Evolutionary conservation across 2,888 invertebrate genomes (phyloP).

Genomic region (Atethmia centrago): DNA sequence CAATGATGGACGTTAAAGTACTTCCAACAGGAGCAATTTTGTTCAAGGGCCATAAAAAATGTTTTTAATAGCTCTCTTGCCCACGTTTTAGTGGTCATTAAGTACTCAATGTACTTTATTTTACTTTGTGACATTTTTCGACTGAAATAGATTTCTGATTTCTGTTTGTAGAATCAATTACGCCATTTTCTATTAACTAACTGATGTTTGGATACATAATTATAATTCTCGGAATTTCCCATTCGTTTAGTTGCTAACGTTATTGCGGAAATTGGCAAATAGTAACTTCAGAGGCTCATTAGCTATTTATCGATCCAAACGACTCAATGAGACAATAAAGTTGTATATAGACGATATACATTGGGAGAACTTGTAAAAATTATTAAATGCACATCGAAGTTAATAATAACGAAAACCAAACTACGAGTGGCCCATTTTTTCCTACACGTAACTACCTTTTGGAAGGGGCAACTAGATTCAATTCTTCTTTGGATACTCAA

Average conservation of each 20-base stretch:
- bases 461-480: not conserved
- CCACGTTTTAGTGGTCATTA: constrained; percentile 50
- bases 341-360: not conserved
- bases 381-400: not conserved
- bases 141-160: constrained; percentile 17
- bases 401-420: not conserved
- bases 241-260: not conserved
- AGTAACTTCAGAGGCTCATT: constrained; percentile 28
- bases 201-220: not conserved
- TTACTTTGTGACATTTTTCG: constrained; percentile 37
- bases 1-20: constrained; percentile 54
- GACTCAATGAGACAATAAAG: not conserved
- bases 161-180: constrained; percentile 10
- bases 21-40: constrained; percentile 51
- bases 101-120: constrained; percentile 43
- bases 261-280: constrained; percentile 35
- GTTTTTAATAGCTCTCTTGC: constrained; percentile 53
- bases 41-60: constrained; percentile 53
- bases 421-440: not conserved
- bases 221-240: not conserved
- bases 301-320: constrained; percentile 26
- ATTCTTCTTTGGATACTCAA: not conserved
- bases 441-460: not conserved
- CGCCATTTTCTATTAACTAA: not conserved
- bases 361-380: not conserved